phyloP scores from a whole-genome alignment of 2,888 invertebrate genomes.

The Xiphydria camelus region DNA sequence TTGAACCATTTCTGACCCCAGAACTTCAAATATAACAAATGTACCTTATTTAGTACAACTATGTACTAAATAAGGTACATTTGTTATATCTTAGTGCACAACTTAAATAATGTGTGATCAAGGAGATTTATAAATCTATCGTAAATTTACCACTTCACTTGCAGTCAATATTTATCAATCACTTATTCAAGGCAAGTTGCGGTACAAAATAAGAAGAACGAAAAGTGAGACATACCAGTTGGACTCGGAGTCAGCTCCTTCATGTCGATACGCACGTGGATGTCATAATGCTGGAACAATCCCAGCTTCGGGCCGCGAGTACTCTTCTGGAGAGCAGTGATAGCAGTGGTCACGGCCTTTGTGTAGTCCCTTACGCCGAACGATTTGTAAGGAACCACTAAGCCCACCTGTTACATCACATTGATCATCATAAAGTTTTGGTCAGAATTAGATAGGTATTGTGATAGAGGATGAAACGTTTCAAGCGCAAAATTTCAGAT shows the following conservation, averaged over 20 bases:
- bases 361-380: constrained; percentile 76
- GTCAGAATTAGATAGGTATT: neutral
- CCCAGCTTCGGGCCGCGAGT: constrained; percentile 62
- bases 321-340: constrained; percentile 66
- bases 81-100: no score
- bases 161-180: no score
- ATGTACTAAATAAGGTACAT: no score
- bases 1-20: no score
- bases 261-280: constrained; percentile 71
- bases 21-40: no score
- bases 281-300: constrained; percentile 71
- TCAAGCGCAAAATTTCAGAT: no score
- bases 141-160: no score
- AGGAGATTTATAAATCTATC: no score
- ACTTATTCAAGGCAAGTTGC: no score
- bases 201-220: no score
- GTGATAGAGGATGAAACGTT: neutral
- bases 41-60: no score
- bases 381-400: constrained; percentile 76
- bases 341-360: constrained; percentile 71
- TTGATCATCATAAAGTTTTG: neutral
- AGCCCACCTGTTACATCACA: constrained; percentile 64
- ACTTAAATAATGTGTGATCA: no score
- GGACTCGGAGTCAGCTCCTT: constrained; percentile 77
- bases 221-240: constrained; percentile 71